phyloP scores from a whole-genome alignment of 2,113 vertebrate species.

The Enhydra lutris region DNA sequence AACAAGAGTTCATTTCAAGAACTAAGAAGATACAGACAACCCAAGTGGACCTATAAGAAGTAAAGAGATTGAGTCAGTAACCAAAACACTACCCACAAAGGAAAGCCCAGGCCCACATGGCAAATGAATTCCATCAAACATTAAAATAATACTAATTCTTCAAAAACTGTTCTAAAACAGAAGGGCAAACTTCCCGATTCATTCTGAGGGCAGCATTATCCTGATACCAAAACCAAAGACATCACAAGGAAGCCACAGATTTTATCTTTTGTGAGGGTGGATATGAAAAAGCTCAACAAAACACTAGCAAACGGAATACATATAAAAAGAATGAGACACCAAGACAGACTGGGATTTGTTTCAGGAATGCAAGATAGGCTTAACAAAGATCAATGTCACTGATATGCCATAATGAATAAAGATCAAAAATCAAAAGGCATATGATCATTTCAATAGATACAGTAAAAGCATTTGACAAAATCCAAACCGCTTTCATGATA shows the following conservation, averaged over 20 bases:
- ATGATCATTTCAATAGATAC: background rate
- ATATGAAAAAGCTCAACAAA: background rate
- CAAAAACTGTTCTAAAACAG: background rate
- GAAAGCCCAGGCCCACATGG: background rate
- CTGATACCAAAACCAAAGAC: background rate
- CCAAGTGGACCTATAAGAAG: background rate
- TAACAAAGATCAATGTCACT: background rate
- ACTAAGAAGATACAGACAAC: background rate
- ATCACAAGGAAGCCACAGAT: background rate
- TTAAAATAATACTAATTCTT: background rate
- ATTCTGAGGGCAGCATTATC: background rate
- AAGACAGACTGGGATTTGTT: background rate
- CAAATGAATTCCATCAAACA: background rate
- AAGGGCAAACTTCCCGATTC: background rate
- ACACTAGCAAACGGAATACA: background rate
- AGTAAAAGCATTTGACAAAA: background rate
- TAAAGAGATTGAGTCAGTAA: background rate
- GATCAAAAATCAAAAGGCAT: background rate
- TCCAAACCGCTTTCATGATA: background rate
- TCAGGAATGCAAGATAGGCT: background rate
- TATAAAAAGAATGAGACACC: background rate
- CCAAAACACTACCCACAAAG: background rate
- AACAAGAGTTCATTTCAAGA: background rate
- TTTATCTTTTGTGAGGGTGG: background rate
- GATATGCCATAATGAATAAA: background rate